Evolutionary conservation across 2,797 vertebrate species (phyloP).

Genomic region (Ceryle rudis): DNA sequence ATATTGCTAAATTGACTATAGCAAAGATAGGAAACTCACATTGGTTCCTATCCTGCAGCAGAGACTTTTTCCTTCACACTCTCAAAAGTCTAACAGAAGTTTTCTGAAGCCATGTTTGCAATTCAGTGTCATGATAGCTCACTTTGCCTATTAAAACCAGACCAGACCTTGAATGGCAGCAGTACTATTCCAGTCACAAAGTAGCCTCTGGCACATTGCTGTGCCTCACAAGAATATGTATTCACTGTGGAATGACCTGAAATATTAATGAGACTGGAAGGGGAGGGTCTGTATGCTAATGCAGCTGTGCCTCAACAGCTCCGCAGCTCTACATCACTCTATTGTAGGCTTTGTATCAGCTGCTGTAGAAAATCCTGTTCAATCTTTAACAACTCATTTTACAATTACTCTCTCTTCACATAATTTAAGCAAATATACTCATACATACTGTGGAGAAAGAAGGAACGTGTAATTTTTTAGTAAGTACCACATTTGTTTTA

Average conservation of each 20-base stretch:
- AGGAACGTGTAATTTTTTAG: neutral
- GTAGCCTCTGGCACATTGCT: neutral
- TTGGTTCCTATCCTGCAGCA: neutral
- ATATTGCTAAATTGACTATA: neutral
- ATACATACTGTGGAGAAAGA: neutral
- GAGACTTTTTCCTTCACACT: neutral
- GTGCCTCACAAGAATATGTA: neutral
- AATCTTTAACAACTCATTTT: neutral
- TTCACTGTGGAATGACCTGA: neutral
- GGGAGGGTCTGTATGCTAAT: neutral
- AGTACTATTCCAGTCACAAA: neutral
- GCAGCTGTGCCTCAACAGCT: neutral
- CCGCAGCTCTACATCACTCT: neutral
- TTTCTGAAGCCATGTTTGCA: neutral
- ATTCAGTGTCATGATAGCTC: neutral
- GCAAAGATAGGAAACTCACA: neutral
- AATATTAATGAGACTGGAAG: conserved; percentile 23
- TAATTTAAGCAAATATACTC: neutral
- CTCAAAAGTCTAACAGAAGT: neutral
- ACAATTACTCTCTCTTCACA: neutral
- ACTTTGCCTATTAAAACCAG: neutral
- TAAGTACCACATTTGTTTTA: neutral
- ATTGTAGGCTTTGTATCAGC: neutral
- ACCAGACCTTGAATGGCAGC: neutral
- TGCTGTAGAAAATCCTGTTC: neutral